Evolutionary conservation across 2,888 invertebrate genomes (phyloP).

Genomic region (Eupithecia inturbata): DNA sequence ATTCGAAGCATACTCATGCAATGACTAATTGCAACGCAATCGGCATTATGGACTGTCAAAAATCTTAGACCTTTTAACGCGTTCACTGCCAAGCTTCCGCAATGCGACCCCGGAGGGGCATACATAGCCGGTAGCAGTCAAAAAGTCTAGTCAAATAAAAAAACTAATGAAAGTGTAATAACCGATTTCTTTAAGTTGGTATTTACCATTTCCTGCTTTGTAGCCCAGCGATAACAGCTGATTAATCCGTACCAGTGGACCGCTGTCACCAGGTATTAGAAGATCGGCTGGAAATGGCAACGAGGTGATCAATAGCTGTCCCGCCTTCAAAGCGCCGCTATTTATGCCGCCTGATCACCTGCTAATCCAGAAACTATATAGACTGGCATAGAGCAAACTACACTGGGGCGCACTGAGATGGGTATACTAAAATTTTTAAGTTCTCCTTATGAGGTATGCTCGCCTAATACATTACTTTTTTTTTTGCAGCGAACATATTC

Average conservation of each 20-base stretch:
- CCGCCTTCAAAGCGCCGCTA: slow-evolving; percentile 29
- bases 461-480: not conserved
- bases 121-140: no score
- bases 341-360: slow-evolving; percentile 31
- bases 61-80: no score
- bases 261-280: slow-evolving; percentile 34
- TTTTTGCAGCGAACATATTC: not conserved
- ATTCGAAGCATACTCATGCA: no score
- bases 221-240: not conserved
- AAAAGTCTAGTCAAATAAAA: not conserved
- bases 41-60: no score
- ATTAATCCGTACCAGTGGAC: slow-evolving; percentile 6
- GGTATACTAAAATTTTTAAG: not conserved
- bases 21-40: no score
- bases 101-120: no score
- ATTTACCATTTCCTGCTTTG: not conserved
- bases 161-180: not conserved
- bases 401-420: not conserved
- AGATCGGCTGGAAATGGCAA: slow-evolving; percentile 29
- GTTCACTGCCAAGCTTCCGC: no score
- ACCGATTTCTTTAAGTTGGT: not conserved
- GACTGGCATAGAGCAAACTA: slow-evolving; percentile 17
- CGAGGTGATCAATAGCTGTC: slow-evolving; percentile 34
- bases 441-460: not conserved
- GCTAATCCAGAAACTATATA: slow-evolving; percentile 32